Percentiles rank a stretch among this genome's conserved stretches.
Evolutionary conservation across 2,113 vertebrate species (phyloP).

Genomic region (Enhydra lutris): DNA sequence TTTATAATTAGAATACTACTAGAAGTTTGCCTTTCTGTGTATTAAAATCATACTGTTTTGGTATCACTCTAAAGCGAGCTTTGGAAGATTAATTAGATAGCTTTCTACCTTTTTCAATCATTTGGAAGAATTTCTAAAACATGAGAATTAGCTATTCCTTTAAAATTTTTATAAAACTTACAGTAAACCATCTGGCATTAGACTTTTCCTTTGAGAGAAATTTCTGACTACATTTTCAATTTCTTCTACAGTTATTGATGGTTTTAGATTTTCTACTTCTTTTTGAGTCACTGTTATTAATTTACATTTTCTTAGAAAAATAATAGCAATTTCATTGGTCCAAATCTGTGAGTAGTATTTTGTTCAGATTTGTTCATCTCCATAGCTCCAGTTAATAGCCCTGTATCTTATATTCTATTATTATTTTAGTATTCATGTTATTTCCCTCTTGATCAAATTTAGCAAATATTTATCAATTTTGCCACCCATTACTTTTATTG

Average conservation of each 20-base stretch:
- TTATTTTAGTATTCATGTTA: neutral
- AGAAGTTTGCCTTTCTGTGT: neutral
- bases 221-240: neutral
- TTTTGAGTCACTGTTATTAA: neutral
- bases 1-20: neutral
- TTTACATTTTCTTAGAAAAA: constrained; percentile 17
- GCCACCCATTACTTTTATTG: neutral
- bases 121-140: constrained; percentile 12
- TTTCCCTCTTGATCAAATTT: neutral
- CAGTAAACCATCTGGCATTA: neutral
- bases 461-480: neutral
- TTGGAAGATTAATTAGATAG: neutral
- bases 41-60: neutral
- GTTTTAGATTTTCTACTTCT: neutral
- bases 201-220: neutral
- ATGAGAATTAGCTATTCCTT: neutral
- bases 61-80: neutral
- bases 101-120: neutral
- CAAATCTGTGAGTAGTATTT: neutral
- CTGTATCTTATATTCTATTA: neutral
- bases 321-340: neutral
- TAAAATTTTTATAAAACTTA: constrained; percentile 8
- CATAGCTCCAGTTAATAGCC: neutral
- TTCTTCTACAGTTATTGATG: neutral
- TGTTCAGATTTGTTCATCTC: neutral